Conservation (phyloP, 2,888 invertebrate species). For the Mamestra brassicae region DNA sequence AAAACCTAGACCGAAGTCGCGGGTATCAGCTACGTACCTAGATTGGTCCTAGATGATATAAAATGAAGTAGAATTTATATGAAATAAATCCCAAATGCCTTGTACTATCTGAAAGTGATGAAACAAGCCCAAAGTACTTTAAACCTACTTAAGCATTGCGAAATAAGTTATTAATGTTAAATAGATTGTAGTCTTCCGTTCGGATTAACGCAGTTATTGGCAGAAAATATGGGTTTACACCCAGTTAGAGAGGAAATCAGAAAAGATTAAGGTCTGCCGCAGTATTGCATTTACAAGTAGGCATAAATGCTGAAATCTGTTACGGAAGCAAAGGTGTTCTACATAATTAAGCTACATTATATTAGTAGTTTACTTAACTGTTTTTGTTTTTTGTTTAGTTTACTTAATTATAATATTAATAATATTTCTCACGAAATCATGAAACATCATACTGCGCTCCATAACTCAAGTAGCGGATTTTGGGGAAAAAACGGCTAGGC, state of each 20-base stretch:
- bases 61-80: too few relatives aligned
- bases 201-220: slow-evolving; percentile 14
- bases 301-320: background rate
- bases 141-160: slow-evolving; percentile 14
- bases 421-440: too few relatives aligned
- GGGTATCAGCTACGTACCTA: too few relatives aligned
- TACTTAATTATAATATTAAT: background rate
- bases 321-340: slow-evolving; percentile 14
- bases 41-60: too few relatives aligned
- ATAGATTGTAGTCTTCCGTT: slow-evolving; percentile 26
- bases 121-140: background rate
- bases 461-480: too few relatives aligned
- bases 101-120: background rate
- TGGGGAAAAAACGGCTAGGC: too few relatives aligned
- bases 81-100: background rate
- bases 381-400: too few relatives aligned
- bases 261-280: slow-evolving; percentile 23
- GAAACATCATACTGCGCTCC: too few relatives aligned
- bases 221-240: slow-evolving; percentile 13
- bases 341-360: background rate
- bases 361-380: background rate
- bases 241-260: slow-evolving; percentile 34
- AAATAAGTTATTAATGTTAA: background rate
- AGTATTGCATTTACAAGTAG: slow-evolving; percentile 20
- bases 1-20: too few relatives aligned